These are phyloP conservation scores for Noctilio leporinus DNA, from an alignment of 2,113 vertebrate species.

Conservation along the genomic window DNA sequence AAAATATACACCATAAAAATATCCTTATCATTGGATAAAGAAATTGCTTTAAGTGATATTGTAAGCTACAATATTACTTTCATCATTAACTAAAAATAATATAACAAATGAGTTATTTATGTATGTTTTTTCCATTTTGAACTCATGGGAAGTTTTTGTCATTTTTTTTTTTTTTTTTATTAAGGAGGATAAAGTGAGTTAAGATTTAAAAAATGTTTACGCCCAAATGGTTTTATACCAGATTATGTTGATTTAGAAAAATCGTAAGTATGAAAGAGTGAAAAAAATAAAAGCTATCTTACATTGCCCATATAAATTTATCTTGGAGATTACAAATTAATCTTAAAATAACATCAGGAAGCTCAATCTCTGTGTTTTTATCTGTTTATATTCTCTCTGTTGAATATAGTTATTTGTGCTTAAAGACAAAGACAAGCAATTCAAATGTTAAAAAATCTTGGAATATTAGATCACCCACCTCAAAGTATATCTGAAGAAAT, in stretches of 20 bases:
- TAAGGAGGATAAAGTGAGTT: background rate
- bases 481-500: background rate
- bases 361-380: background rate
- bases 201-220: background rate
- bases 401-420: background rate
- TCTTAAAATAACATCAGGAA: background rate
- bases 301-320: background rate
- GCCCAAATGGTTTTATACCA: background rate
- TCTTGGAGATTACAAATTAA: background rate
- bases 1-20: background rate
- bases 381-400: background rate
- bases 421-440: background rate
- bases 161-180: constrained; percentile 27
- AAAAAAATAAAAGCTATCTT: background rate
- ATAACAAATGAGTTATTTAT: background rate
- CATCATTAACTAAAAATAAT: background rate
- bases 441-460: background rate
- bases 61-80: background rate
- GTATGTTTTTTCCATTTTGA: background rate
- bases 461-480: background rate
- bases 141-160: background rate
- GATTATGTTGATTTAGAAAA: constrained; percentile 16
- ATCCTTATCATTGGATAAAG: background rate
- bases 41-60: background rate
- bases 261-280: background rate